phyloP scores from a whole-genome alignment of 2,113 vertebrate species.

The Paramisgurnus dabryanus region DNA sequence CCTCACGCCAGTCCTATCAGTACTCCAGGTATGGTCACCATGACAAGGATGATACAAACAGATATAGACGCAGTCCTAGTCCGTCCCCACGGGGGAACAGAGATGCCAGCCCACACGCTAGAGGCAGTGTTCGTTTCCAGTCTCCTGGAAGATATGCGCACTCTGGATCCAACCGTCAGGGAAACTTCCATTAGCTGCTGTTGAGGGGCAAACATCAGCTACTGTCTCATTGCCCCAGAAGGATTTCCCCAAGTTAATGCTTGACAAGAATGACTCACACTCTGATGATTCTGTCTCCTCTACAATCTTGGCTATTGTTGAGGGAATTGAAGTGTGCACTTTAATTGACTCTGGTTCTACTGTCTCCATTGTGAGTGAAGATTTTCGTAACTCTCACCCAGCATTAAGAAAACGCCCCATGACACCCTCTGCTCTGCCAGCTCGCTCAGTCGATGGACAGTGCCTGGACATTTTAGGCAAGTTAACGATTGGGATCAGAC shows the following conservation, averaged over 20 bases:
- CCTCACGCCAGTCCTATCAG: no score
- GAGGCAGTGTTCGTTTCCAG: constrained; percentile 10
- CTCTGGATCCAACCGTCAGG: neutral
- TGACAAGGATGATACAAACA: no score
- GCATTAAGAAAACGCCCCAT: neutral
- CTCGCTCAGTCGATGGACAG: constrained; percentile 16
- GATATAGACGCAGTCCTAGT: neutral
- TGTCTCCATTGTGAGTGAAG: constrained; percentile 30
- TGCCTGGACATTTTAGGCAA: constrained; percentile 12
- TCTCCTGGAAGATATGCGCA: neutral
- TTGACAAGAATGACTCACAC: neutral
- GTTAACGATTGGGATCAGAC: constrained; percentile 4
- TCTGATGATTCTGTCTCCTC: neutral
- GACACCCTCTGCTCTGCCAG: neutral
- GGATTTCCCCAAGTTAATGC: no score
- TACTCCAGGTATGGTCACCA: no score
- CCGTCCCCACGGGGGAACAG: neutral
- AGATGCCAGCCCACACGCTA: neutral
- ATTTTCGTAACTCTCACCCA: constrained; percentile 22
- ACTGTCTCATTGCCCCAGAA: neutral
- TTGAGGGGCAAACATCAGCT: constrained; percentile 39
- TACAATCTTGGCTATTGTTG: constrained; percentile 1
- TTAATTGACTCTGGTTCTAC: constrained; percentile 15
- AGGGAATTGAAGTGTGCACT: constrained; percentile 8
- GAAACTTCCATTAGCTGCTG: constrained; percentile 36